These are phyloP conservation scores for Morbakka virulenta DNA, from an alignment of 30 jellyfish, hydroid and myxozoan species.

Conservation along the genomic window DNA sequence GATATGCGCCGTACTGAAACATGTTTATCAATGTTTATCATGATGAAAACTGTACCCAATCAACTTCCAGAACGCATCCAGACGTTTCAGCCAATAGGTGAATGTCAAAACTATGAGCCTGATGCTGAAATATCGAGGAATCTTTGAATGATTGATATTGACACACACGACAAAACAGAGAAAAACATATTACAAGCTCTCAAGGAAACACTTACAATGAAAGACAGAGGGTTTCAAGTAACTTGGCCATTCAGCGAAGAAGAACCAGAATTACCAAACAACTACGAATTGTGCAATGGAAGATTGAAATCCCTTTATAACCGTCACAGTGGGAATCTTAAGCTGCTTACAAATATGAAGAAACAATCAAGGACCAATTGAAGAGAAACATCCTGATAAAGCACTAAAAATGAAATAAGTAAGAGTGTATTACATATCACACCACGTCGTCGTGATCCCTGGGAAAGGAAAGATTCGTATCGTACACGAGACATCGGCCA, in stretches of 20 bases:
- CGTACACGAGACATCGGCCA: not conserved
- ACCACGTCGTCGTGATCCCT: not conserved
- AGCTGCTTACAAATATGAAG: no score
- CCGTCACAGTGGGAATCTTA: not conserved
- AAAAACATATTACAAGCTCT: not conserved
- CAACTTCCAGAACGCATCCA: no score
- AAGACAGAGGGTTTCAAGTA: not conserved
- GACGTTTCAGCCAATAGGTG: no score
- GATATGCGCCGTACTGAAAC: no score
- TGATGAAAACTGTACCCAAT: no score
- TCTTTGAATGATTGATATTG: not conserved
- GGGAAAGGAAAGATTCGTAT: not conserved
- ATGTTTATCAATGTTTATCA: no score
- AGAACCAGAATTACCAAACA: not conserved
- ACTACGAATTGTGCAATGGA: not conserved
- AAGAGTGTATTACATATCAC: not conserved
- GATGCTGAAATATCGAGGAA: not conserved
- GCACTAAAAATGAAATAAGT: not conserved
- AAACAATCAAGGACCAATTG: no score
- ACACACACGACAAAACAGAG: not conserved
- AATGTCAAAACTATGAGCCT: not conserved
- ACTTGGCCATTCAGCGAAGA: not conserved
- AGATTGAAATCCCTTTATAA: not conserved
- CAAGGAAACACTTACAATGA: not conserved
- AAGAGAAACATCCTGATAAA: no score